Base-by-base conservation (phyloP, 2,113 vertebrate genomes). In the Psittacula cyanocephala region DNA sequence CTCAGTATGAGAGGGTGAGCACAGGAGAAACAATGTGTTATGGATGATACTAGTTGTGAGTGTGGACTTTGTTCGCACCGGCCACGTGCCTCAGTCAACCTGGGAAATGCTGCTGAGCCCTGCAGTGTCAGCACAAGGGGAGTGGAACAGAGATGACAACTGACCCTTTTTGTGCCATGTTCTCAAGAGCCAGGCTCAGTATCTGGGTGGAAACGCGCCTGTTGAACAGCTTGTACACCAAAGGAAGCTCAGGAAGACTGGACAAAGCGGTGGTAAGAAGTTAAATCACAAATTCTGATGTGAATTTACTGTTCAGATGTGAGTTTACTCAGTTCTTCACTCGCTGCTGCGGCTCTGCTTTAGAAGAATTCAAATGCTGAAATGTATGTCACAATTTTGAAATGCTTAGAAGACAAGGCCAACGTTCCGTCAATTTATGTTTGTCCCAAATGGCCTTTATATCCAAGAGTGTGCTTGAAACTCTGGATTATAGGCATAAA, bases 391-490 rank as follows among this genome's bases (percentile, higher is more conserved):
- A 74, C 75, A 11, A 9, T 80, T 78, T 75, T 69, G 57, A 91
- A 94, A 77, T 67, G 71, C 84, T 89, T 44, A 53, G 52, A 86
- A 94, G 87, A 62, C 55, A 64, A 70, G 44, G 44, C 88, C 76
- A 88, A 9, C 17, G 29, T 93, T 90, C 75, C 33, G 59, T 88
- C 88, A 81, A 59, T 92, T 95, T 68, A 59, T 68, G 71, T 71
- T 78, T 88, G 80, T 94, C 76, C 78, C 85, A 91, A 74, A 89
- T 50, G 87, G 81, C 78, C 69, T 64, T 65, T 93, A 29, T 71
- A 68, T 83, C 72, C 43, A 88, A 55, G 65, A 88, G 27, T 17
- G 80, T 70, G 62, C 77, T 95, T 92, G 77, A 77, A 92, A 77
- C 63, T 83, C 77, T n/a, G 62, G 84, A 93, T 87, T 81, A 52